Percentiles rank a stretch among this genome's conserved stretches.
These are phyloP conservation scores for Microctenopoma stevenorrisi DNA, from an alignment of 2,797 vertebrate genomes.

Conservation along the genomic window DNA sequence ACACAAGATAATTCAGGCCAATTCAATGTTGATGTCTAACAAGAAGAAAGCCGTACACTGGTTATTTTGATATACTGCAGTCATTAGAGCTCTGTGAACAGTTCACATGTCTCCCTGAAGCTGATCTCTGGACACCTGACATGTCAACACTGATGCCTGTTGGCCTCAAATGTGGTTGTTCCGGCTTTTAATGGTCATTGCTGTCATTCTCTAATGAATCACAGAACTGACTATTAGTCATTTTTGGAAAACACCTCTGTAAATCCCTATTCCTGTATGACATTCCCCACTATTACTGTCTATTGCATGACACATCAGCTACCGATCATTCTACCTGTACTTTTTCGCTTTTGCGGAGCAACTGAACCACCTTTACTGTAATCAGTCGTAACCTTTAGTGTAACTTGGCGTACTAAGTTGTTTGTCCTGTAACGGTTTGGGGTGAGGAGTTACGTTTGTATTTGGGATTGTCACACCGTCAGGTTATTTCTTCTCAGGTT, in stretches of 20 bases:
- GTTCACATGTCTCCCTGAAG: not conserved
- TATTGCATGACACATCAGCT: conserved; percentile 4
- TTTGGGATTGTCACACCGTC: too few relatives aligned
- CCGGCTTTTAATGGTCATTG: conserved; percentile 10
- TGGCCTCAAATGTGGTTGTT: not conserved
- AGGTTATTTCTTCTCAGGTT: not conserved
- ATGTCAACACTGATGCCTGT: not conserved
- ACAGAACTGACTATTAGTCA: conserved; percentile 18
- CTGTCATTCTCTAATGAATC: conserved; percentile 3
- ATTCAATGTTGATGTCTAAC: too few relatives aligned
- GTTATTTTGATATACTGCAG: not conserved
- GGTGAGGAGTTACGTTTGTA: too few relatives aligned
- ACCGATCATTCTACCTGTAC: not conserved
- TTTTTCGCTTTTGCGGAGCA: not conserved
- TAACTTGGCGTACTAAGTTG: not conserved
- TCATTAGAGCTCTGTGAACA: not conserved
- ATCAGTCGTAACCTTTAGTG: not conserved
- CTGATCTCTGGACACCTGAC: too few relatives aligned
- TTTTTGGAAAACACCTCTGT: conserved; percentile 40
- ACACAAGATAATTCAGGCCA: not conserved
- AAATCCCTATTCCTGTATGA: conserved; percentile 2
- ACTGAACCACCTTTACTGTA: conserved; percentile 19
- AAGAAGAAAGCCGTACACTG: not conserved
- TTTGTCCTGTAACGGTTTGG: not conserved
- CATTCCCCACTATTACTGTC: conserved; percentile 1